A percentile compares a stretch with the other conserved stretches of the same genome.
phyloP scores from a whole-genome alignment of 2,113 vertebrate species.

The Phalacrocorax aristotelis region DNA sequence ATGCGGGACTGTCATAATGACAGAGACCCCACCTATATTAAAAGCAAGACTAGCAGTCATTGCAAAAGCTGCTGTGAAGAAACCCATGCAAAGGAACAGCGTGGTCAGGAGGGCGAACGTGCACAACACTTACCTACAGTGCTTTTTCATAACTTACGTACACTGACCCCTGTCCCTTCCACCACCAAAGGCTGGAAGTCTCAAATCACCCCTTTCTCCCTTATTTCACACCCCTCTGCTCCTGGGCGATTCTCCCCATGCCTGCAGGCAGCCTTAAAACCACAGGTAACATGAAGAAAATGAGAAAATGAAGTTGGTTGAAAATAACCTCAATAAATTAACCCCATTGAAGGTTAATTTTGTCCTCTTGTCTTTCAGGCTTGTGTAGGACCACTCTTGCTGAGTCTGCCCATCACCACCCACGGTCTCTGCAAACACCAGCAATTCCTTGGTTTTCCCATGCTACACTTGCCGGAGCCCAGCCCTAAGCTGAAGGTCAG shows the following conservation, averaged over 20 bases:
- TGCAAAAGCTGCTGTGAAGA: not conserved
- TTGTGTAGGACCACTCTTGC: fast-evolving
- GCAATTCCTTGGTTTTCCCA: fast-evolving
- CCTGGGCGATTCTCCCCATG: fast-evolving
- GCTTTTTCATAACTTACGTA: too few relatives aligned
- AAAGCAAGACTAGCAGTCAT: fast-evolving
- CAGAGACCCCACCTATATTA: not conserved
- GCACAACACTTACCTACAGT: fast-evolving
- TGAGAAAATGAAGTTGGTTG: not conserved
- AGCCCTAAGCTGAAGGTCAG: not conserved
- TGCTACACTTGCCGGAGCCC: not conserved
- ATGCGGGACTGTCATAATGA: not conserved
- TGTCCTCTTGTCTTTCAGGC: not conserved
- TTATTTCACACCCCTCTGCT: not conserved
- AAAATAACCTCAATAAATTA: not conserved
- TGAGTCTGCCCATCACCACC: not conserved
- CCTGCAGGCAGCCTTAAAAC: not conserved
- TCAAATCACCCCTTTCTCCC: not conserved
- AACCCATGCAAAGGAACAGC: fast-evolving
- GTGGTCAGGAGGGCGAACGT: fast-evolving
- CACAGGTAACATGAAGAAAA: not conserved
- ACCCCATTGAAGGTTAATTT: not conserved
- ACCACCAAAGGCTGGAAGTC: not conserved
- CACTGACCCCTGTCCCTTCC: not conserved
- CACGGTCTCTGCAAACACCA: not conserved